phyloP scores from a whole-genome alignment of 1,140 invertebrate genomes.

The Trachymyrmex cornetzi region DNA sequence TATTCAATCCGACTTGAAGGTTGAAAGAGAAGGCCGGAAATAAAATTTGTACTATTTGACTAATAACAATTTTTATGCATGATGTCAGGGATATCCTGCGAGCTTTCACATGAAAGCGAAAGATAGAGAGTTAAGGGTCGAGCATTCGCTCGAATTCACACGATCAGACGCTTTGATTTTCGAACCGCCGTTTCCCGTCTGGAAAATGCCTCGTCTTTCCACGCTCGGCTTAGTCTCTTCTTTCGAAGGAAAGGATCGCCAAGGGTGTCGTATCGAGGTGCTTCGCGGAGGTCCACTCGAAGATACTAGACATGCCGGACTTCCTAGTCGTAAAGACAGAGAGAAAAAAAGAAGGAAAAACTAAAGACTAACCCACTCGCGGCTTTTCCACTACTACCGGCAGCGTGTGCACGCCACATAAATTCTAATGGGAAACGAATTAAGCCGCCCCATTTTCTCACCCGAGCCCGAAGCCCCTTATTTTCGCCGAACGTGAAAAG shows the following conservation, averaged over 20 bases:
- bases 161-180: conserved; percentile 74
- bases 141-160: conserved; percentile 73
- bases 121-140: conserved; percentile 42
- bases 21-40: background rate
- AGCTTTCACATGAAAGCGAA: conserved; percentile 45
- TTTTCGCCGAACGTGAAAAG: conserved; percentile 63
- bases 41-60: conserved; percentile 10
- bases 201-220: conserved; percentile 65
- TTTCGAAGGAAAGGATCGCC: conserved; percentile 64
- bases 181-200: conserved; percentile 57
- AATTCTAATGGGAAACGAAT: conserved; percentile 71
- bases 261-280: conserved; percentile 59
- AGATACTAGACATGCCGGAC: conserved; percentile 29
- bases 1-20: background rate
- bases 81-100: conserved; percentile 44
- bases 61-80: conserved; percentile 55
- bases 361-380: conserved; percentile 18
- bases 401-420: conserved; percentile 58
- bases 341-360: background rate
- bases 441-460: conserved; percentile 61
- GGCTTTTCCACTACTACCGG: conserved; percentile 19
- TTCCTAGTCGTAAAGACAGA: conserved; percentile 39
- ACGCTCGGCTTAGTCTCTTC: conserved; percentile 44
- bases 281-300: conserved; percentile 65
- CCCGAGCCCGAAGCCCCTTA: conserved; percentile 35